Base-by-base conservation (phyloP, 2,888 invertebrate genomes). In the Maniola hyperantus region DNA sequence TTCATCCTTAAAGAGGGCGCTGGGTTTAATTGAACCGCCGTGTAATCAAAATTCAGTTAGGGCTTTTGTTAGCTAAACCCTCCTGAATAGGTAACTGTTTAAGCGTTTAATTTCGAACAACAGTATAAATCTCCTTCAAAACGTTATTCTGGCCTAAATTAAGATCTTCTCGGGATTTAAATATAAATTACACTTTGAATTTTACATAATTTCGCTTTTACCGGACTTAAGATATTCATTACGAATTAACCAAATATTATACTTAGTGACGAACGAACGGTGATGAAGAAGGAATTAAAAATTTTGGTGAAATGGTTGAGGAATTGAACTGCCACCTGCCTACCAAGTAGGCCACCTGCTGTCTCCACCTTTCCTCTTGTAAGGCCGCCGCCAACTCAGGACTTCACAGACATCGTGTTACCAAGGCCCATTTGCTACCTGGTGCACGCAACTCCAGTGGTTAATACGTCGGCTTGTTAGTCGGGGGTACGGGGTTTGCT, bases 11-110 rank as follows among this genome's bases (percentile, higher is more conserved):
- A 71, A 71, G 72, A 70, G 71, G 71, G 69, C 71, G 70, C 68
- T 71, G 70, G 71, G 70, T 65, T 71, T 71, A 68, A 73, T 71
- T 71, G 70, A 72, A 68, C 68, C 71, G 73, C 72, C 67, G 58
- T 69, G 68, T 73, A 74, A 76, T 75, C 73, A 72, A 72, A 74
- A 72, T 76, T 73, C 67, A 70, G 71, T 70, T 72, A 67, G 71
- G 67, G 68, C 70, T 71, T 72, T 71, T 70, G 68, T 66, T 72
- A 70, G 67, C 63, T 69, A 71, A 71, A 66, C 70, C 68, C 67
- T 70, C 68, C 67, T 73, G 71, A 72, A 73, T 68, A 72, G 70
- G 70, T 71, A 65, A 67, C 69, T 68, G 69, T 70, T 70, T 68
- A 68, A 71, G 68, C 70, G 68, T 70, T 68, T 72, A 70, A 70